These are phyloP conservation scores for Marmota flaviventris DNA, from an alignment of 2,113 vertebrate genomes.

Conservation along the genomic window DNA sequence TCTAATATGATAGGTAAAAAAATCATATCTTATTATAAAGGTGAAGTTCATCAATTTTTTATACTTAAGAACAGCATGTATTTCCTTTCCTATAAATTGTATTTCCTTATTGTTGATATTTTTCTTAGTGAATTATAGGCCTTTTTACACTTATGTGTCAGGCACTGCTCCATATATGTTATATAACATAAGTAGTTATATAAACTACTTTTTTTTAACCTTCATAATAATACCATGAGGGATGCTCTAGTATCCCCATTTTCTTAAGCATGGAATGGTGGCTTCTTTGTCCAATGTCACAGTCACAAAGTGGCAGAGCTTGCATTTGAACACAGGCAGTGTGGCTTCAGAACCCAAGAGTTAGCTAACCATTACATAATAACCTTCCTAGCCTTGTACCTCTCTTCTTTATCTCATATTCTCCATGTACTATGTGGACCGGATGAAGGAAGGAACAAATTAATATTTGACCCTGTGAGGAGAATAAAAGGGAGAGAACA, in stretches of 20 bases:
- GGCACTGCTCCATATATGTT: background rate
- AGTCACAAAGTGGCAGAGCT: background rate
- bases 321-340: background rate
- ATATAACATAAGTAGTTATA: background rate
- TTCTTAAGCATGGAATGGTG: background rate
- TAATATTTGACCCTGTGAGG: background rate
- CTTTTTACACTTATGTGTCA: background rate
- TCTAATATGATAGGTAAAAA: background rate
- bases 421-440: background rate
- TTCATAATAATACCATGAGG: background rate
- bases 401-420: background rate
- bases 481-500: background rate
- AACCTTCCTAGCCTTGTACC: background rate
- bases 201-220: background rate
- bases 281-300: background rate
- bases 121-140: background rate
- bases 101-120: background rate
- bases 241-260: background rate
- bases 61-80: background rate
- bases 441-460: background rate
- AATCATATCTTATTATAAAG: background rate
- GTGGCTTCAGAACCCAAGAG: background rate
- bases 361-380: background rate
- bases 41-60: background rate
- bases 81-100: constrained; percentile 21